These are phyloP conservation scores for Cirrhinus mrigala DNA, from an alignment of 2,797 vertebrate species.

Conservation along the genomic window DNA sequence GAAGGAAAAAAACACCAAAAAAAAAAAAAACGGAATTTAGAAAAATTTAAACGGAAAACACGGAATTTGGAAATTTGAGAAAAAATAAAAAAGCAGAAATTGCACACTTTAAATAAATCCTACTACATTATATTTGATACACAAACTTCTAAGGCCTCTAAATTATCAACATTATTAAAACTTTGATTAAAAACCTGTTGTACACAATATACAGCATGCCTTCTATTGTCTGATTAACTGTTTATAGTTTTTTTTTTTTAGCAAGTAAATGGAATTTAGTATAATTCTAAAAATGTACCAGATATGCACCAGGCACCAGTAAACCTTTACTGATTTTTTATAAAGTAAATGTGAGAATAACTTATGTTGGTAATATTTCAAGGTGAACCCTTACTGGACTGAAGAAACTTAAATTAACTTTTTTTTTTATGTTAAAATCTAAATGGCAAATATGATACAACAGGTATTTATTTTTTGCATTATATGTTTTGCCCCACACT, in stretches of 20 bases:
- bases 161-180: not conserved
- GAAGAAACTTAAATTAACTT: not conserved
- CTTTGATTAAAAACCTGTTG: not conserved
- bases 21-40: too few species aligned
- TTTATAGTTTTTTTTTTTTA: not conserved
- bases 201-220: not conserved
- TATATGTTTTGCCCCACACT: not conserved
- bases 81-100: not conserved
- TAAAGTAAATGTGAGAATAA: too few species aligned
- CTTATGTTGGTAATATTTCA: not conserved
- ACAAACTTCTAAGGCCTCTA: too few species aligned
- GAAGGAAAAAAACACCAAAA: too few species aligned
- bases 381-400: too few species aligned
- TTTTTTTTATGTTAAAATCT: not conserved
- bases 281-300: not conserved
- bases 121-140: too few species aligned
- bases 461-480: not conserved
- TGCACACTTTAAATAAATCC: too few species aligned
- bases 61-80: too few species aligned
- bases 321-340: not conserved
- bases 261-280: not conserved
- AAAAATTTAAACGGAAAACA: too few species aligned
- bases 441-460: not conserved
- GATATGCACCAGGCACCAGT: not conserved
- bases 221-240: not conserved